Percentiles rank a stretch among this genome's conserved stretches.
Evolutionary conservation across 2,888 invertebrate species (phyloP).

Genomic region (Morpho achilles): DNA sequence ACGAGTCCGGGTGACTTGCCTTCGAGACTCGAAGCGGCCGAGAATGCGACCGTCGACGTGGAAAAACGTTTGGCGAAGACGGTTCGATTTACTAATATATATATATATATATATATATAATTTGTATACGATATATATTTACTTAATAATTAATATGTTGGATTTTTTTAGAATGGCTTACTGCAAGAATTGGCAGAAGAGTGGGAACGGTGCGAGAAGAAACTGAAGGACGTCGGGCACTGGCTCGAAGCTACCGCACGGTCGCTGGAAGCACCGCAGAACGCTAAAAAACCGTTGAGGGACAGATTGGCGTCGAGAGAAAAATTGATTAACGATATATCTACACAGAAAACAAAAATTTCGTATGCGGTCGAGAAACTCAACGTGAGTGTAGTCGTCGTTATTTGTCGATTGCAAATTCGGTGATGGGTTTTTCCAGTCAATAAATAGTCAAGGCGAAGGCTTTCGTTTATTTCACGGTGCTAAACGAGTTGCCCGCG

Average conservation of each 20-base stretch:
- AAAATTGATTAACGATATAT: constrained; percentile 91
- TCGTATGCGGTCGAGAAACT: constrained; percentile 93
- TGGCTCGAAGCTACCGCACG: constrained; percentile 94
- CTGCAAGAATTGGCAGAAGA: constrained; percentile 95
- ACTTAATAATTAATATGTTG: constrained; percentile 10
- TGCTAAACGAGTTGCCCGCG: neutral
- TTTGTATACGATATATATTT: too few species aligned
- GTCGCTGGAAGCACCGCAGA: constrained; percentile 87
- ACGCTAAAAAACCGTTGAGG: constrained; percentile 91
- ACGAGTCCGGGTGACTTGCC: constrained; percentile 92
- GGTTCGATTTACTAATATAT: constrained; percentile 72
- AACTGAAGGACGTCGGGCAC: constrained; percentile 91
- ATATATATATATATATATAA: too few species aligned
- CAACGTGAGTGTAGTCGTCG: constrained; percentile 80
- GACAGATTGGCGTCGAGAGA: constrained; percentile 92
- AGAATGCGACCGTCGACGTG: constrained; percentile 90
- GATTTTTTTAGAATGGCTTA: constrained; percentile 85
- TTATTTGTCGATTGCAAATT: too few species aligned
- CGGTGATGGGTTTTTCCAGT: too few species aligned
- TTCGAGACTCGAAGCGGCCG: constrained; percentile 90
- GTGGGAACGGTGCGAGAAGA: constrained; percentile 97
- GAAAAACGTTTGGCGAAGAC: constrained; percentile 92
- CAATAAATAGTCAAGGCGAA: too few species aligned
- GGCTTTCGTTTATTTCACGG: too few species aligned
- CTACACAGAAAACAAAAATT: constrained; percentile 94